Percentiles rank a stretch among this genome's conserved stretches.
Conservation (phyloP, 2,797 vertebrate genomes). For the Allochrocebus solatus region DNA sequence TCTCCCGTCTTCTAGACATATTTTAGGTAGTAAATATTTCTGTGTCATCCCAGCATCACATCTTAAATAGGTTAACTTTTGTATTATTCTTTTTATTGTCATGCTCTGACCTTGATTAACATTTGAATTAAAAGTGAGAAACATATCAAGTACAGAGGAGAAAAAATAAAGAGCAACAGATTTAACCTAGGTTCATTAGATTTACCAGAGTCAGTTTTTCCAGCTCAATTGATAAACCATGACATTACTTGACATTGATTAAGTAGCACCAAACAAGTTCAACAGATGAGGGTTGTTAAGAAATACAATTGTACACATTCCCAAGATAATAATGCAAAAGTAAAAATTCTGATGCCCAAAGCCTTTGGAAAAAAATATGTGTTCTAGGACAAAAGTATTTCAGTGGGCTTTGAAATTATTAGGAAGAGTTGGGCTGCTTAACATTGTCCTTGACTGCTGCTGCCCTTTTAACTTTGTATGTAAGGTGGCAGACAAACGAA, state of each 20-base stretch:
- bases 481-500: fast-evolving
- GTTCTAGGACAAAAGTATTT: background rate
- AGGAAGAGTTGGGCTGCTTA: conserved; percentile 37
- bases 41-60: background rate
- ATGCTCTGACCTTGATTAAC: background rate
- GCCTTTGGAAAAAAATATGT: fast-evolving
- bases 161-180: background rate
- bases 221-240: background rate
- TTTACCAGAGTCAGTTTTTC: background rate
- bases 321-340: background rate
- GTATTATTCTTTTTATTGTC: background rate
- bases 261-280: background rate
- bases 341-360: conserved; percentile 19
- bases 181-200: background rate
- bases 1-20: background rate
- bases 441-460: conserved; percentile 19
- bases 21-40: background rate
- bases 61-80: background rate
- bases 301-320: background rate
- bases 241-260: background rate
- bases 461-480: background rate
- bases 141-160: background rate
- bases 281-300: background rate
- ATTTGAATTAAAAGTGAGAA: background rate
- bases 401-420: conserved; percentile 36